Base-by-base conservation (phyloP, 37 sponge, comb jelly and placozoan species). In the Geodia barretti region DNA sequence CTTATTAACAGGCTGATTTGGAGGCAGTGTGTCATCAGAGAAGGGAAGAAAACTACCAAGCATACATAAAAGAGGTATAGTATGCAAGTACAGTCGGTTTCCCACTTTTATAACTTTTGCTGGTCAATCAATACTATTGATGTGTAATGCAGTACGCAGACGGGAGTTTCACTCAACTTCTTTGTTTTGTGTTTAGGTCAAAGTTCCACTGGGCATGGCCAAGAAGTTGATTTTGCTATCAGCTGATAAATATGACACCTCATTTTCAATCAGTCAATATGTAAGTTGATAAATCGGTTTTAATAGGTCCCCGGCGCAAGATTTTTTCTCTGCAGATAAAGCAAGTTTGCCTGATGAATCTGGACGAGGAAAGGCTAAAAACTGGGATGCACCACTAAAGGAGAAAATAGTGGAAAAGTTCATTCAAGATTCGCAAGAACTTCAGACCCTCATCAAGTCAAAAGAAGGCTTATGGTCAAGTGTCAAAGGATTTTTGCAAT, bases 171-270 rank as follows among this genome's bases (percentile, higher is more conserved):
- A 47, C 7, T 17, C 7, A 47, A 14, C 14, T 17, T 47, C 54
- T 47, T 47, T 17, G 14, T 14, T 47, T 14, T 47, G 54, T 59
- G 23, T 59, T 9, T 36, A 92, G 93, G 93, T 92, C 25, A 83
- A 89, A 59, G 80, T 78, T 26, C 96, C 96, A 25, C 76, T 95
- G 42, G 64, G 60, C 38, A 95, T 76, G 3, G 96, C 96, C 17
- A 76, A 82, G 39, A 92, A 86, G 43, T 47, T 92, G 11, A 85
- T 92, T 63, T 47, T 75, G 62, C 78, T 95, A 21, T 89, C 96
- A 34, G 92, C 92, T 37, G 85, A 86, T 60, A 90, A 68, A 0
- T 95, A 95, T 72, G 87, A 92, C 69, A 92, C 96, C 32, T 89
- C 41, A 0, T 95, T 77, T 64, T 43, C 80, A 26, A 19, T 89